Evolutionary conservation across 1,140 invertebrate species (phyloP).

Genomic region (Steinernema feltiae): DNA sequence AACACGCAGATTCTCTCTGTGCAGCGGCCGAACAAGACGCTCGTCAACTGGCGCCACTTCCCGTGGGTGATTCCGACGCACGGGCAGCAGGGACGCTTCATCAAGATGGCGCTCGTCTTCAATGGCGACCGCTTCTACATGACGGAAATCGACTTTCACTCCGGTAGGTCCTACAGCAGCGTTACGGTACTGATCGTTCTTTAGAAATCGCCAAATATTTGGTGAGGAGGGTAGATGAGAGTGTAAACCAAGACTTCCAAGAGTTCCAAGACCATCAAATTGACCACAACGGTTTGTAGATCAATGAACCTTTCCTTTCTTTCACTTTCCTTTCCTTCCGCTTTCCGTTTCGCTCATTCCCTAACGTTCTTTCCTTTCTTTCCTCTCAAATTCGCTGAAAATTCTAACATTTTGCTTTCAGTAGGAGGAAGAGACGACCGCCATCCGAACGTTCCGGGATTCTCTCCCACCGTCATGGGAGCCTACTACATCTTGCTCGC

Average conservation of each 20-base stretch:
- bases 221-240: neutral
- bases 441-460: neutral
- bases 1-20: neutral
- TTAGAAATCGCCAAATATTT: slow-evolving; percentile 3
- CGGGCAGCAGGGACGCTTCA: neutral
- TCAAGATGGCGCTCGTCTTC: slow-evolving; percentile 18
- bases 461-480: neutral
- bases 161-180: slow-evolving; percentile 12
- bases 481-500: neutral
- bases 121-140: slow-evolving; percentile 31
- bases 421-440: neutral
- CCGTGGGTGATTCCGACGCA: neutral
- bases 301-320: neutral
- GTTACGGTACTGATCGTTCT: neutral
- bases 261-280: neutral
- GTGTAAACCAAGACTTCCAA: neutral
- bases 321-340: neutral
- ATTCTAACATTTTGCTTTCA: neutral
- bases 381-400: neutral
- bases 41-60: slow-evolving; percentile 1
- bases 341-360: neutral
- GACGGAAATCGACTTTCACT: slow-evolving; percentile 33
- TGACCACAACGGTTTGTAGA: neutral
- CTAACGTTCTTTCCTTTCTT: neutral
- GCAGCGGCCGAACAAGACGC: neutral